phyloP scores from a whole-genome alignment of 2,888 invertebrate genomes.

The Dolichomitus sp. region DNA sequence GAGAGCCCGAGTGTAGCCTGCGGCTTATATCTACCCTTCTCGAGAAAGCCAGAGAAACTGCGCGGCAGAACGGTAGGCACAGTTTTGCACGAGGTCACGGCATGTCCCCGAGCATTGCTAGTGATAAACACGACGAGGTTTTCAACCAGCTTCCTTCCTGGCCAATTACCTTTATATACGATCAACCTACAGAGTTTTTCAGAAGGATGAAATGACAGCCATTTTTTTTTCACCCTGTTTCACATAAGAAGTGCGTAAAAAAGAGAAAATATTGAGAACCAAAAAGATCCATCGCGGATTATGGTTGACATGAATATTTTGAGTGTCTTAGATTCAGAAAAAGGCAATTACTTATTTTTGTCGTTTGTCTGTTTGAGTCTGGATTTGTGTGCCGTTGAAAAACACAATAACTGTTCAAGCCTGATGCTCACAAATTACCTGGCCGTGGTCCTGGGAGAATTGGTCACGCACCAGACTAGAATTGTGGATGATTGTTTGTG shows the following conservation, averaged over 20 bases:
- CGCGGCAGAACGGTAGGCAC: conserved; percentile 42
- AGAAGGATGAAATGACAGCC: background rate
- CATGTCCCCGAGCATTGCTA: conserved; percentile 52
- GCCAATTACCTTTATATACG: conserved; percentile 19
- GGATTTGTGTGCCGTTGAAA: too few species aligned
- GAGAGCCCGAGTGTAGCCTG: conserved; percentile 56
- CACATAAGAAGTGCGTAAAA: background rate
- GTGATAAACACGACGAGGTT: conserved; percentile 40
- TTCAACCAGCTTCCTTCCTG: conserved; percentile 11
- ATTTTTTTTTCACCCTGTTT: background rate
- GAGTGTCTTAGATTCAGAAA: background rate
- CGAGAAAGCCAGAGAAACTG: conserved; percentile 54
- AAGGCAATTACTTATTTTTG: too few species aligned
- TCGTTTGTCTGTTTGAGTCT: too few species aligned
- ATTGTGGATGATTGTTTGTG: too few species aligned
- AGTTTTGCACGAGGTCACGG: conserved; percentile 61
- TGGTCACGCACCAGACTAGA: too few species aligned
- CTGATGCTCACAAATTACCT: too few species aligned
- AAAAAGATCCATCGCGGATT: background rate
- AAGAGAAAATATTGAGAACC: background rate
- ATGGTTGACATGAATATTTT: background rate
- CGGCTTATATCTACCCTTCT: conserved; percentile 51
- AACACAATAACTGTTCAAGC: too few species aligned
- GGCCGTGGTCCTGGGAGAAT: too few species aligned
- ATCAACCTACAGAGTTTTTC: background rate